A percentile compares a stretch with the other conserved stretches of the same genome.
Conservation (phyloP, 2,888 invertebrate genomes). For the Synanthedon andrenaeformis region DNA sequence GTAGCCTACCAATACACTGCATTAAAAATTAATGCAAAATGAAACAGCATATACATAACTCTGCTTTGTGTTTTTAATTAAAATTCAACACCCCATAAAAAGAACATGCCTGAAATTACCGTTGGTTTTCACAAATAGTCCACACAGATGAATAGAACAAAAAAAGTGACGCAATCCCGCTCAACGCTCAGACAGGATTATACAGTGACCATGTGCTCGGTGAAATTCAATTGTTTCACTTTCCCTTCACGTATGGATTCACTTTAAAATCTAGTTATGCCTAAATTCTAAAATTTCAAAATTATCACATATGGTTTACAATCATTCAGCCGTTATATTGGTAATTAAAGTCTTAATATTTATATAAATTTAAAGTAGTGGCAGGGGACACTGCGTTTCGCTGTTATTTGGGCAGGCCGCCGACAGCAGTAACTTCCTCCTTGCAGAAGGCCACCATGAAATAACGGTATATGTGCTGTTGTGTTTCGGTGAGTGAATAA, state of each 20-base stretch:
- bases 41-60: neutral
- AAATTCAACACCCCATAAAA: neutral
- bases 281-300: too few species aligned
- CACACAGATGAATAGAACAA: neutral
- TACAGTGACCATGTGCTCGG: slow-evolving; percentile 19
- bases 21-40: neutral
- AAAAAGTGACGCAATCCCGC: neutral
- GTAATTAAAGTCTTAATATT: too few species aligned
- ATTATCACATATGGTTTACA: too few species aligned
- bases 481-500: too few species aligned
- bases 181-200: slow-evolving; percentile 4
- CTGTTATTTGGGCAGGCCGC: too few species aligned
- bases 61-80: neutral
- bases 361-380: too few species aligned
- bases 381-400: too few species aligned
- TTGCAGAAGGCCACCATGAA: too few species aligned
- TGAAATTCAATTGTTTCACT: slow-evolving; percentile 45
- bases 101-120: neutral
- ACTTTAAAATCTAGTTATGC: slow-evolving; percentile 7
- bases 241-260: slow-evolving; percentile 23
- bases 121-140: neutral
- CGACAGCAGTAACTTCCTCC: too few species aligned
- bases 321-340: too few species aligned
- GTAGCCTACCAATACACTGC: too few species aligned
- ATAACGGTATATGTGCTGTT: too few species aligned